Base-by-base conservation (phyloP, 1,140 invertebrate genomes). In the Ostrea denselamellosa region DNA sequence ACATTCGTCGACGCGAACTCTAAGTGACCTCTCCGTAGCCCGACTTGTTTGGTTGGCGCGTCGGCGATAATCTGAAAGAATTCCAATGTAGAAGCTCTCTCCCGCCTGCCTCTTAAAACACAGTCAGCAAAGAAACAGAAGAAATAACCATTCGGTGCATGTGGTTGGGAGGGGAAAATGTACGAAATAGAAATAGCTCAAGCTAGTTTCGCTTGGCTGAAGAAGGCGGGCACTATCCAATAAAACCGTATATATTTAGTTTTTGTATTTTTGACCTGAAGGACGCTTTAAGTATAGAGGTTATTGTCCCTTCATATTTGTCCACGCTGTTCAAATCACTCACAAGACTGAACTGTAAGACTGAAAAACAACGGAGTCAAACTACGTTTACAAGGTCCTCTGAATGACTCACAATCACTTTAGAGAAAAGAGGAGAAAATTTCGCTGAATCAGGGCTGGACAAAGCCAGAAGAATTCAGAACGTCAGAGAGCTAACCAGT, bases 251-350 rank as follows among this genome's bases (percentile, higher is more conserved):
- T 77, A 77, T 77, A 77, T 77, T 77, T 77, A 77, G 10, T 77
- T 77, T 77, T 77, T 77, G 68, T 77, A 77, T 77, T 77, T 77
- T 77, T 77, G 68, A 77, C 68, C 68, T 77, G 68, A 77, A 77
- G 68, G 68, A 77, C 68, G 68, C 68, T 28, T n/a, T 77, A 34
- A 77, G 68, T 34, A 34, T 28, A 9, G 68, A 77, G 68, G 68
- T 77, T 22, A 77, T 22, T 77, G 68, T 77, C 68, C 68, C 68
- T 25, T 77, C 10, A 9, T 77, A 77, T 77, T 77, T 77, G 68
- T 77, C 68, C 68, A 34, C 34, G 68, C 28, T 77, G 68, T 77
- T 77, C 68, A 44, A 28, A 77, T 77, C 22, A 77, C 68, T 77
- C 68, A 77, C 22, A 77, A 28, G 68, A 44, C 22, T 77, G 25